Evolutionary conservation across 2,113 vertebrate genomes (phyloP).

Genomic region (Epinephelus lanceolatus): DNA sequence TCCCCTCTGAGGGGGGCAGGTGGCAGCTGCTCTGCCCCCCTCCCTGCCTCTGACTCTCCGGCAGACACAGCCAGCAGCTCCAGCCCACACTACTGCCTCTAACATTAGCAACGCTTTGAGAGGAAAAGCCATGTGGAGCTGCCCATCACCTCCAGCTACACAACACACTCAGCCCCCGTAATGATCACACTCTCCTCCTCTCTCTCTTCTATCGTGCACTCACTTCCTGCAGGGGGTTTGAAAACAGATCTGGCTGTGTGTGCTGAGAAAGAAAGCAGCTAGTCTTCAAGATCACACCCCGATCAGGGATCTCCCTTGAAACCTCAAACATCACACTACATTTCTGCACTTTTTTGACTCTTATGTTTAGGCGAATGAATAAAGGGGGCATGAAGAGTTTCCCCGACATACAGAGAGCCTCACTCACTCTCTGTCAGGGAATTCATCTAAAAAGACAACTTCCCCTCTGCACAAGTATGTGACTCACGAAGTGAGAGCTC

Average conservation of each 20-base stretch:
- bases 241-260: slow-evolving; percentile 56
- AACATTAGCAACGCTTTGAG: slow-evolving; percentile 75
- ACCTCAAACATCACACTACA: background rate
- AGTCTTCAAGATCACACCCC: slow-evolving; percentile 1
- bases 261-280: slow-evolving; percentile 46
- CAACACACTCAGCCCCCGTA: slow-evolving; percentile 41
- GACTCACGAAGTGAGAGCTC: slow-evolving; percentile 23
- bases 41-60: slow-evolving; percentile 36
- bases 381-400: background rate
- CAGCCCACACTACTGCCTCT: slow-evolving; percentile 71
- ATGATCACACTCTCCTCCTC: slow-evolving; percentile 45
- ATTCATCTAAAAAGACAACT: slow-evolving; percentile 34
- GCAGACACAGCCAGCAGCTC: slow-evolving; percentile 62
- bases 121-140: slow-evolving; percentile 78
- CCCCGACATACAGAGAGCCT: background rate
- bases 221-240: slow-evolving; percentile 62
- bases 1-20: slow-evolving; percentile 57
- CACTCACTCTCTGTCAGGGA: slow-evolving; percentile 3
- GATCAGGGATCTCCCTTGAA: background rate
- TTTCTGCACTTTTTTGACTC: slow-evolving; percentile 1
- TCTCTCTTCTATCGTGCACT: slow-evolving; percentile 39
- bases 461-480: slow-evolving; percentile 44
- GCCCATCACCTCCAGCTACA: slow-evolving; percentile 57
- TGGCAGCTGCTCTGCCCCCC: slow-evolving; percentile 72
- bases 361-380: background rate